phyloP scores from a whole-genome alignment of 2,797 vertebrate species.

The Tragopan temminckii region DNA sequence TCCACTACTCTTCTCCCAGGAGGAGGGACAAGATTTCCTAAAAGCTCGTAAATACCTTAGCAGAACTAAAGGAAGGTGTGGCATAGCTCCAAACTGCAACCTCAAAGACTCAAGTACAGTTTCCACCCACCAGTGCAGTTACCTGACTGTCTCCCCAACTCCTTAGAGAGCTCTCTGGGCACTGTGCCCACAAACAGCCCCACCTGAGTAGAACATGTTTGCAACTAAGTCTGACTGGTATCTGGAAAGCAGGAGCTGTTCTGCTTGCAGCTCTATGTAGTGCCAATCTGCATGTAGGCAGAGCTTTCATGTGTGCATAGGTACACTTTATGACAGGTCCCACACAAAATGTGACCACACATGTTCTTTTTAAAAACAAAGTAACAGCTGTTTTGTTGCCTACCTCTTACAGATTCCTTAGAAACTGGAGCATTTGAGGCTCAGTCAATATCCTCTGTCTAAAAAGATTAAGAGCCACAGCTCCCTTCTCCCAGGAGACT shows the following conservation, averaged over 20 bases:
- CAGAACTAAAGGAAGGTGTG: neutral
- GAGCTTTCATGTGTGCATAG: neutral
- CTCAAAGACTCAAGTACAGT: neutral
- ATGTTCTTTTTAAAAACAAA: neutral
- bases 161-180: neutral
- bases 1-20: neutral
- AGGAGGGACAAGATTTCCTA: neutral
- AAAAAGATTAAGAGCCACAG: neutral
- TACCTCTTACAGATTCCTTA: neutral
- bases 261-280: neutral
- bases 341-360: accelerated
- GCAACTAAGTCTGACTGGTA: neutral
- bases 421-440: neutral
- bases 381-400: neutral
- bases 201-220: neutral
- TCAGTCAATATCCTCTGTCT: neutral
- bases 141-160: neutral
- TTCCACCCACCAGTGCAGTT: accelerated
- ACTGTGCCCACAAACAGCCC: neutral
- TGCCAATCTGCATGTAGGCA: neutral
- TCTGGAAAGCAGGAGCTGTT: neutral
- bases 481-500: neutral
- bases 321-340: neutral
- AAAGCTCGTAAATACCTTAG: neutral
- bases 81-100: neutral